Base-by-base conservation (phyloP, 2,113 vertebrate genomes). In the Daubentonia madagascariensis region DNA sequence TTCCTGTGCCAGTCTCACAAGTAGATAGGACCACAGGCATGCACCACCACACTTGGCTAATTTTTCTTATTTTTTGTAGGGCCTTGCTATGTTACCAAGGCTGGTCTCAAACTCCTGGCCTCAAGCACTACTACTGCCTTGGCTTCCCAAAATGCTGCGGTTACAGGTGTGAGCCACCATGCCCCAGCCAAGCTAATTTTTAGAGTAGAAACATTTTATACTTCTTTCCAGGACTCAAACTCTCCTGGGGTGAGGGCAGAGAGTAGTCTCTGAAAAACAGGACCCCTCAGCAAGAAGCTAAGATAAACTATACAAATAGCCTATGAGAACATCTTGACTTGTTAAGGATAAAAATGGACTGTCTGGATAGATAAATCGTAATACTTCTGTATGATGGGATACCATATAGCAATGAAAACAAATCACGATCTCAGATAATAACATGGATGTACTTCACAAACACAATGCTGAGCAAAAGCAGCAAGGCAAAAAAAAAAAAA, bases 161-260 rank as follows among this genome's bases (percentile, higher is more conserved):
- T 63, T 63, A 30, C 25, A 25, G 25, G 25, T 28, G 10, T 63
- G 28, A 63, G 59, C 59, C 59, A 63, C 25, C 59, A 63, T 30
- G 59, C 28, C 59, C 59, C 11, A 11, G 25, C 25, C 40, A 72
- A 78, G 32, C 61, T 61, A 79, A 96, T 85, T 85, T 94, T 81
- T 63, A 75, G 18, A 84, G 35, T 32, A 86, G 7, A 73, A 20
- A 89, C n/a, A 90, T 57, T 83, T 91, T 68, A 40, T 70, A 89
- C 35, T 96, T 94, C 87, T 91, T 73, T 85, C 45, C 30, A 80
- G 78, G 45, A 95, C 61, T 91, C 92, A 93, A 76, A 91, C 25
- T 95, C 22, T 95, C 32, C 45, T 93, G 50, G 43, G 18, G 43
- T 73, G 40, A 78, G 37, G 23, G 25, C 6, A 8, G 23, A 23